phyloP scores from a whole-genome alignment of 1,140 invertebrate genomes.

The Atta colombica region DNA sequence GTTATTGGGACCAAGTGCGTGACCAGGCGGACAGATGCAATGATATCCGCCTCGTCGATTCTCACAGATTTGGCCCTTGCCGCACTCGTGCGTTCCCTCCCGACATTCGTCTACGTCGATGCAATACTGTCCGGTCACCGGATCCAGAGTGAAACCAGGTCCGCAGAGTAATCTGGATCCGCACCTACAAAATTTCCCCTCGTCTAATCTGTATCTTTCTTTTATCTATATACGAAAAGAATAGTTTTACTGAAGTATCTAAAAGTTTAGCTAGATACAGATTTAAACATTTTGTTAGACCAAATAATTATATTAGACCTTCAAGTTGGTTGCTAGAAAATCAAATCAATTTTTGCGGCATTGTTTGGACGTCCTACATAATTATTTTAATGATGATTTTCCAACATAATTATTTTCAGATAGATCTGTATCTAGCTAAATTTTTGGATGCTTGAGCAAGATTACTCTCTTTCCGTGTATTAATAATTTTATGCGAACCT shows the following conservation, averaged over 20 bases:
- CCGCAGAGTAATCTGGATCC: constrained; percentile 90
- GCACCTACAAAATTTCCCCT: constrained; percentile 82
- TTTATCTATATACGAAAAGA: background rate
- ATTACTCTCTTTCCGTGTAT: too few relatives aligned
- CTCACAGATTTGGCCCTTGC: constrained; percentile 90
- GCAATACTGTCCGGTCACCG: constrained; percentile 81
- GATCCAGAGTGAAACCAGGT: constrained; percentile 90
- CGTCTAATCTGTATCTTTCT: background rate
- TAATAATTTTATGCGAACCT: constrained; percentile 56
- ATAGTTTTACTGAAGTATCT: too few relatives aligned
- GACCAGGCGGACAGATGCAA: constrained; percentile 90
- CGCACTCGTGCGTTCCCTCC: constrained; percentile 89
- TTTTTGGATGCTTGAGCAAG: too few relatives aligned
- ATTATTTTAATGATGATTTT: too few relatives aligned
- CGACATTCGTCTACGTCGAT: constrained; percentile 91
- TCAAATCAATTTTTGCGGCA: too few relatives aligned
- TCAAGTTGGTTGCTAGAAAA: too few relatives aligned
- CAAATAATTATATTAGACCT: too few relatives aligned
- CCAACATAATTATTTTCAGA: too few relatives aligned
- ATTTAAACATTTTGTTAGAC: too few relatives aligned
- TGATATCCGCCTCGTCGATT: constrained; percentile 92
- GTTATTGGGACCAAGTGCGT: constrained; percentile 72
- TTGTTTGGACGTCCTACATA: too few relatives aligned
- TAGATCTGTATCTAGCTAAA: too few relatives aligned
- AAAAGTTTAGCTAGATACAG: too few relatives aligned